Base-by-base conservation (phyloP, 2,113 vertebrate species). In the Melanerpes aurifrons region DNA sequence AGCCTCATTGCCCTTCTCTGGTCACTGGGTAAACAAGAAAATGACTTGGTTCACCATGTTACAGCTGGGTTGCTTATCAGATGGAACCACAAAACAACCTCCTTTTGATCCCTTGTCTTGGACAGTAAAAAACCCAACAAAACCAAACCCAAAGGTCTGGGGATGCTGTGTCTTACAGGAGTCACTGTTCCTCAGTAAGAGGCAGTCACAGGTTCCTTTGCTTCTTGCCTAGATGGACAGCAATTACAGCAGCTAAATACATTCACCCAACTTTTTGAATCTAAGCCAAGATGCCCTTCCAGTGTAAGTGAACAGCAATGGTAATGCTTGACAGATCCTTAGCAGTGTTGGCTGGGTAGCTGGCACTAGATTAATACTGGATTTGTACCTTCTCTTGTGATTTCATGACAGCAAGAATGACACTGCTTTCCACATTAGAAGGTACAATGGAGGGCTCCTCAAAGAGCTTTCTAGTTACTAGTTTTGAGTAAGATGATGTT, bases 281-380 rank as follows among this genome's bases (percentile, higher is more conserved):
- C 75, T 29, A 64, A 61, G 22, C 64, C 47, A 58, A 63, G 59
- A 70, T 67, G 35, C 6, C 12, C 35, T 56, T 80, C 56, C 5
- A 59, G 29, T 59, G 12, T 79, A 22, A 63, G 76, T 89, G 26
- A 80, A 70, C 10, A 21, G 24, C 4, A 67, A 5, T 63, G 12
- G 8, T 81, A 71, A 67, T 63, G 9, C 8, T 87, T 87, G 56
- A 5, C 16, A 73, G 59, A 53, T 67, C 87, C 73, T 91, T 86
- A n/a, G 16, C 0, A 0, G 43, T 76, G 10, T 56, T 90, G 50
- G 7, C 19, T n/a, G n/a, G 6, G 5, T 87, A 69, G 31, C 17
- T 66, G 35, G 29, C 50, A 53, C 29, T 85, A 48, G 57, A 48
- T 72, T 64, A 37, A 9, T 14, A 15, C 0, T 53, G 61, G 18